Evolutionary conservation across 2,797 vertebrate genomes (phyloP).

Genomic region (Chelmon rostratus): DNA sequence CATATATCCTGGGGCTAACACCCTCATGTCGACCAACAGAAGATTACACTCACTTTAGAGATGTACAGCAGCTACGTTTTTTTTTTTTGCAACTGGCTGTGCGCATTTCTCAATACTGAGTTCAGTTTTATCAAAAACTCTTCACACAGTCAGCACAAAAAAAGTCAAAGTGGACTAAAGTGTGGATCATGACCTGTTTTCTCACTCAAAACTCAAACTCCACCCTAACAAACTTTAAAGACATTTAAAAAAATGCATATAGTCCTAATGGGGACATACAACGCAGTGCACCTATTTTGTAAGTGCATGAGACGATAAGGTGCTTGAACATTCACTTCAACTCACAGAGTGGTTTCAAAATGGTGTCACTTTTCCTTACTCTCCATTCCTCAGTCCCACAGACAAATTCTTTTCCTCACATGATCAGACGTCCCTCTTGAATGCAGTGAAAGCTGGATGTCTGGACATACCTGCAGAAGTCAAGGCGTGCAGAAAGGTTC

Average conservation of each 20-base stretch:
- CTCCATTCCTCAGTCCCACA: too few species aligned
- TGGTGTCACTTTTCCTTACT: too few species aligned
- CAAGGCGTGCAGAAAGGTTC: too few species aligned
- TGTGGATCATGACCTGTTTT: not conserved
- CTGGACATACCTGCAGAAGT: too few species aligned
- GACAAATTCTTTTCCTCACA: too few species aligned
- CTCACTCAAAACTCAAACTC: not conserved
- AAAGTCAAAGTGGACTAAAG: not conserved
- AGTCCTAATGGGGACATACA: too few species aligned
- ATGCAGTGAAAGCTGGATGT: too few species aligned
- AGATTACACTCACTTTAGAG: conserved; percentile 9
- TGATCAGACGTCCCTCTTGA: too few species aligned
- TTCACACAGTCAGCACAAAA: not conserved
- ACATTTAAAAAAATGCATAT: not conserved
- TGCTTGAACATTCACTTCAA: too few species aligned
- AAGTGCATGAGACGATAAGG: too few species aligned
- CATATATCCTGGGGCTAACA: not conserved
- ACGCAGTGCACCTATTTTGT: too few species aligned
- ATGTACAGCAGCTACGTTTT: not conserved
- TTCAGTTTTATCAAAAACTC: not conserved
- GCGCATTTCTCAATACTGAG: not conserved
- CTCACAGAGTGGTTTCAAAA: too few species aligned
- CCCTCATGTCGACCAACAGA: conserved; percentile 1
- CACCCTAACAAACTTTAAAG: not conserved
- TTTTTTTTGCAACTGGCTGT: not conserved